phyloP scores from a whole-genome alignment of 2,888 invertebrate genomes.

The Protophormia terraenovae region DNA sequence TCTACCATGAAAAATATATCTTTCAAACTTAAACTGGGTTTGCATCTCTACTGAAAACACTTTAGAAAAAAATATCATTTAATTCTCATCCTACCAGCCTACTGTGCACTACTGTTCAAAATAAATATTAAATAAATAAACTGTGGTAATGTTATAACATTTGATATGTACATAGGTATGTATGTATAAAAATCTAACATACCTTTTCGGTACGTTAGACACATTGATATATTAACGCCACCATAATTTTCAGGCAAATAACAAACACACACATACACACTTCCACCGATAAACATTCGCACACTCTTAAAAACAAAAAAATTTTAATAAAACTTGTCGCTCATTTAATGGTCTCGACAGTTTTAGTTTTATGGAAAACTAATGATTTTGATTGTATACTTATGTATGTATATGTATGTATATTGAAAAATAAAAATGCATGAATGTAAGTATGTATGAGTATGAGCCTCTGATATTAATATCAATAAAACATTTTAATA shows the following conservation, averaged over 20 bases:
- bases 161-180: too few species aligned
- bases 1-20: too few species aligned
- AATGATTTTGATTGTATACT: constrained; percentile 60
- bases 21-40: too few species aligned
- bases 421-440: constrained; percentile 39
- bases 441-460: background rate
- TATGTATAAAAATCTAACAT: constrained; percentile 53
- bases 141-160: constrained; percentile 53
- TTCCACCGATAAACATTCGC: background rate
- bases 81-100: background rate
- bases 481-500: constrained; percentile 58
- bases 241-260: constrained; percentile 52
- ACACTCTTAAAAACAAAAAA: background rate
- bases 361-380: constrained; percentile 62
- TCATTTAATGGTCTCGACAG: constrained; percentile 62
- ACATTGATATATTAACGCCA: constrained; percentile 66
- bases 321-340: constrained; percentile 49
- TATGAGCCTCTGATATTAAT: constrained; percentile 30
- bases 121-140: constrained; percentile 41
- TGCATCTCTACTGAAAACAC: too few species aligned
- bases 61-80: too few species aligned
- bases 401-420: too few species aligned
- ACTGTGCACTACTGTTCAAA: constrained; percentile 4
- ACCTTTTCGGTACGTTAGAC: constrained; percentile 59
- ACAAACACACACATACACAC: background rate